A percentile compares a stretch with the other conserved stretches of the same genome.
Evolutionary conservation across 1,140 invertebrate genomes (phyloP).

Genomic region (Pararge aegeria): DNA sequence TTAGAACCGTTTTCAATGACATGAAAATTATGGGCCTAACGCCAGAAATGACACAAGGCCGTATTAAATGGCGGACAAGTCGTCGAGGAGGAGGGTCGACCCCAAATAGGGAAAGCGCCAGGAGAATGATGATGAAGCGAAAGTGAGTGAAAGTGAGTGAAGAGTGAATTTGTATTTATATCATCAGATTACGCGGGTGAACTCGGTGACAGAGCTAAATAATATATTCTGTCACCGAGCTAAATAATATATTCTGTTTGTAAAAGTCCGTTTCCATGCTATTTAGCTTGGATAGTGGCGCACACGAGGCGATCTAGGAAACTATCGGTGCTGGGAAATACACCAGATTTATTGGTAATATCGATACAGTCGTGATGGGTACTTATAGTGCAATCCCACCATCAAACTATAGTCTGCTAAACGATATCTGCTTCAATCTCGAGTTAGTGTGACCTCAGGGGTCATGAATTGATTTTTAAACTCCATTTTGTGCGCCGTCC

Average conservation of each 20-base stretch:
- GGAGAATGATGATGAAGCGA: too few species aligned
- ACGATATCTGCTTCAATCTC: constrained; percentile 46
- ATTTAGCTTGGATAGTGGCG: constrained; percentile 35
- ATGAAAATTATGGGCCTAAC: too few species aligned
- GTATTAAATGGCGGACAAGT: too few species aligned
- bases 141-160: too few species aligned
- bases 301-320: constrained; percentile 37
- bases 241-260: background rate
- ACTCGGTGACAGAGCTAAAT: too few species aligned
- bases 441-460: constrained; percentile 38
- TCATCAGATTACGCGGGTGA: too few species aligned
- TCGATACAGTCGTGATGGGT: constrained; percentile 57
- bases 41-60: too few species aligned
- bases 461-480: constrained; percentile 73
- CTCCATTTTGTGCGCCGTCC: constrained; percentile 41
- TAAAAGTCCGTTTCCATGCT: constrained; percentile 24
- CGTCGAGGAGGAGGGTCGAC: too few species aligned
- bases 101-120: too few species aligned
- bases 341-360: constrained; percentile 70
- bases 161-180: too few species aligned
- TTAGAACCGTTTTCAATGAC: too few species aligned
- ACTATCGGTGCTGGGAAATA: constrained; percentile 57
- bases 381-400: constrained; percentile 44
- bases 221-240: background rate
- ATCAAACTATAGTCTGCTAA: constrained; percentile 41